phyloP scores from a whole-genome alignment of 2,113 vertebrate genomes.

The Empidonax alnorum region DNA sequence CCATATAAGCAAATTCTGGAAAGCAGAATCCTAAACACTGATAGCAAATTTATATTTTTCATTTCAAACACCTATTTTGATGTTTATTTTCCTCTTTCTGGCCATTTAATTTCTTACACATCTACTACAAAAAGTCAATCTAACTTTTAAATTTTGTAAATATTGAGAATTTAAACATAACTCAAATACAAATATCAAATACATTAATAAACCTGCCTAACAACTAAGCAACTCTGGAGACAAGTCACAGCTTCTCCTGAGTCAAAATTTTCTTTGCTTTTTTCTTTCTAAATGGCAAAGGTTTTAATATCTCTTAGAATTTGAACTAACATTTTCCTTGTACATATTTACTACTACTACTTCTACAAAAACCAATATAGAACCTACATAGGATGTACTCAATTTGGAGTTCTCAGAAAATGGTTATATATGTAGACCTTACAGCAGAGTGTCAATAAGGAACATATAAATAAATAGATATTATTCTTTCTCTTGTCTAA shows the following conservation, averaged over 20 bases:
- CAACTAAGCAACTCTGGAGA: accelerated
- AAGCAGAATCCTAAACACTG: background rate
- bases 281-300: background rate
- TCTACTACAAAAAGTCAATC: background rate
- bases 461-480: background rate
- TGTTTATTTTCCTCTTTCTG: background rate
- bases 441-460: background rate
- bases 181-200: background rate
- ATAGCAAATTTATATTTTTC: background rate
- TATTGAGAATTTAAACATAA: background rate
- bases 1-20: background rate
- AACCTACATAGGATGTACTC: accelerated
- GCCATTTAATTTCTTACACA: background rate
- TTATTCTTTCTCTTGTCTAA: background rate
- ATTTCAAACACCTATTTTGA: background rate
- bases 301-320: background rate
- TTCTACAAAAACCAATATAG: background rate
- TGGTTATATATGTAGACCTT: background rate
- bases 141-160: background rate
- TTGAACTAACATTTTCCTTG: background rate
- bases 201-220: background rate
- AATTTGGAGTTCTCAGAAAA: background rate
- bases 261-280: background rate
- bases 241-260: background rate
- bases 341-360: background rate